Evolutionary conservation across 2,888 invertebrate species (phyloP).

Genomic region (Drosophila barbarae): DNA sequence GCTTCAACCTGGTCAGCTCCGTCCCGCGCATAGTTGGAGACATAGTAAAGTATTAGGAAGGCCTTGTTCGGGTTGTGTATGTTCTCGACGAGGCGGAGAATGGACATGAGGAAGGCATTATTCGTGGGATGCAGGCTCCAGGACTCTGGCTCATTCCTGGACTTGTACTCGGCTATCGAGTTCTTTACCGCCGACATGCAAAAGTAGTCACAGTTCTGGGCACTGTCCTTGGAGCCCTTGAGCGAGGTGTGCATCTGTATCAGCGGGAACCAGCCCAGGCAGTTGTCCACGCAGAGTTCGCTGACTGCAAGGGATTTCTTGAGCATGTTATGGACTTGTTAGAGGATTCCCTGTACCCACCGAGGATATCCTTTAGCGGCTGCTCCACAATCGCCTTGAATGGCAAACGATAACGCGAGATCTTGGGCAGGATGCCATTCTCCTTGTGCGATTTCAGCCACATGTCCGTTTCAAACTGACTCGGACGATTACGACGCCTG

Average conservation of each 20-base stretch:
- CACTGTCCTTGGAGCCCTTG: conserved; percentile 70
- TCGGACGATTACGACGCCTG: conserved; percentile 75
- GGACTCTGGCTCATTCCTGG: conserved; percentile 71
- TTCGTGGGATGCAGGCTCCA: conserved; percentile 79
- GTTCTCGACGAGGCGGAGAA: conserved; percentile 75
- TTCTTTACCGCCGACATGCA: conserved; percentile 79
- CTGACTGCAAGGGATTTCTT: conserved; percentile 56
- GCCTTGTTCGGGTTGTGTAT: conserved; percentile 75
- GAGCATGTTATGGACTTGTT: no score
- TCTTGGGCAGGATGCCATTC: conserved; percentile 77
- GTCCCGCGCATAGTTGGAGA: conserved; percentile 77
- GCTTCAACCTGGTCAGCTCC: conserved; percentile 80
- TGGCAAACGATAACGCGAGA: conserved; percentile 79
- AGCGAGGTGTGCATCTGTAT: conserved; percentile 77
- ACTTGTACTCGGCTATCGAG: conserved; percentile 77
- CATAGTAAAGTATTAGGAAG: conserved; percentile 78
- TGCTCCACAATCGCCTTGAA: conserved; percentile 78
- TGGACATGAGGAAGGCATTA: conserved; percentile 79
- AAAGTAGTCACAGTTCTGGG: conserved; percentile 77
- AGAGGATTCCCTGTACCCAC: conserved; percentile 39
- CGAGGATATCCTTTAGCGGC: conserved; percentile 75
- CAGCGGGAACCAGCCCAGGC: conserved; percentile 79
- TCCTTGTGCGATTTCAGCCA: conserved; percentile 78
- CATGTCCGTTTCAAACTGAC: conserved; percentile 78
- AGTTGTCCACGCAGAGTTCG: conserved; percentile 78